Evolutionary conservation across 1,140 invertebrate genomes (phyloP).

Genomic region (Mylabris phalerata): DNA sequence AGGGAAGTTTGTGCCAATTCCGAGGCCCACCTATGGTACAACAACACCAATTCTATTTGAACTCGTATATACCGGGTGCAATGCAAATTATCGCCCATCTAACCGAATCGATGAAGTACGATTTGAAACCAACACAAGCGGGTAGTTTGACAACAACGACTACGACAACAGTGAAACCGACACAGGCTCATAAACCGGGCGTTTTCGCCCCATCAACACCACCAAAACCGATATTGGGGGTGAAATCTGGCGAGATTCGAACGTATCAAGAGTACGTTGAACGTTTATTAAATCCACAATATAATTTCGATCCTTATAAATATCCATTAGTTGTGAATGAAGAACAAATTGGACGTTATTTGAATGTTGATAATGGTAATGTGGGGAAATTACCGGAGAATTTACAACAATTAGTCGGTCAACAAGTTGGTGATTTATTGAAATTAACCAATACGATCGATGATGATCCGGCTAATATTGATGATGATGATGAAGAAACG

Average conservation of each 20-base stretch:
- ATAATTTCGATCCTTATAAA: slow-evolving; percentile 31
- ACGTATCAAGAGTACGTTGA: slow-evolving; percentile 20
- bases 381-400: slow-evolving; percentile 9
- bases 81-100: slow-evolving; percentile 54
- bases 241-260: too few species aligned
- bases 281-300: slow-evolving; percentile 15
- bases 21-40: slow-evolving; percentile 23
- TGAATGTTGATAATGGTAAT: slow-evolving; percentile 4
- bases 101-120: slow-evolving; percentile 52
- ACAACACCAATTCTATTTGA: slow-evolving; percentile 22
- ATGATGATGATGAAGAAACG: slow-evolving; percentile 17
- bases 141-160: slow-evolving; percentile 31
- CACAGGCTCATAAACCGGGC: slow-evolving; percentile 47
- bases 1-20: too few species aligned
- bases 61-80: slow-evolving; percentile 47
- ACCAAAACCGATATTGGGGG: slow-evolving; percentile 32
- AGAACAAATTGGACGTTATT: background rate
- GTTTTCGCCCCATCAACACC: slow-evolving; percentile 46
- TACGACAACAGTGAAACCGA: slow-evolving; percentile 34
- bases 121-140: slow-evolving; percentile 38
- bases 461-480: background rate
- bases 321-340: slow-evolving; percentile 7
- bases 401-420: slow-evolving; percentile 27
- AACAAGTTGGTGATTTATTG: slow-evolving; percentile 23
- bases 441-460: slow-evolving; percentile 26